Evolutionary conservation across 2,113 vertebrate genomes (phyloP).

Genomic region (Brachypteracias leptosomus): DNA sequence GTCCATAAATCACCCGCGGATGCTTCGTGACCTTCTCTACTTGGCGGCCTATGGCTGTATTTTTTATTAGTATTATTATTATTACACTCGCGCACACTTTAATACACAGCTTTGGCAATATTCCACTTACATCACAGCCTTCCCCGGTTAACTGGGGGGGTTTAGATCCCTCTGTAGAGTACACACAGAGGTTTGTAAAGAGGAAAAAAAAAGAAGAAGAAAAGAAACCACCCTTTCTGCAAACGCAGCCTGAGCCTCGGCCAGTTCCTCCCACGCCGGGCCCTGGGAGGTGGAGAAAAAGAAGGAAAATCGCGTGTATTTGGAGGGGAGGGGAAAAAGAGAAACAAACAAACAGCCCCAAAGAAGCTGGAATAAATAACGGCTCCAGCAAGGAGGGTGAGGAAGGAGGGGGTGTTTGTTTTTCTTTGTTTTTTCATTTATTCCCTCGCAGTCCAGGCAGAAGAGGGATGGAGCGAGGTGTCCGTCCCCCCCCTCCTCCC

Average conservation of each 20-base stretch:
- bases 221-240: not conserved
- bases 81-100: slow-evolving; percentile 61
- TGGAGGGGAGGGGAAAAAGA: not conserved
- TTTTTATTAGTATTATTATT: slow-evolving; percentile 74
- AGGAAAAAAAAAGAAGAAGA: rapidly evolving
- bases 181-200: not conserved
- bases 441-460: not conserved
- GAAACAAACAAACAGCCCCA: not conserved
- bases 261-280: not conserved
- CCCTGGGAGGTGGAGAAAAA: not conserved
- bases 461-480: not conserved
- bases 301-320: not conserved
- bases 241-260: not conserved
- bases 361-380: not conserved
- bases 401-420: not conserved
- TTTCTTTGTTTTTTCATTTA: not conserved
- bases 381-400: not conserved
- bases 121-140: not conserved
- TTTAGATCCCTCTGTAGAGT: not conserved
- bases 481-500: not conserved
- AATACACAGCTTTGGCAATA: slow-evolving; percentile 9
- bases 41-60: slow-evolving; percentile 66
- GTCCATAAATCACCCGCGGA: slow-evolving; percentile 81
- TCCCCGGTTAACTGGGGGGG: not conserved
- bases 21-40: slow-evolving; percentile 73